Evolutionary conservation across 2,888 invertebrate species (phyloP).

Genomic region (Thymelicus acteon): DNA sequence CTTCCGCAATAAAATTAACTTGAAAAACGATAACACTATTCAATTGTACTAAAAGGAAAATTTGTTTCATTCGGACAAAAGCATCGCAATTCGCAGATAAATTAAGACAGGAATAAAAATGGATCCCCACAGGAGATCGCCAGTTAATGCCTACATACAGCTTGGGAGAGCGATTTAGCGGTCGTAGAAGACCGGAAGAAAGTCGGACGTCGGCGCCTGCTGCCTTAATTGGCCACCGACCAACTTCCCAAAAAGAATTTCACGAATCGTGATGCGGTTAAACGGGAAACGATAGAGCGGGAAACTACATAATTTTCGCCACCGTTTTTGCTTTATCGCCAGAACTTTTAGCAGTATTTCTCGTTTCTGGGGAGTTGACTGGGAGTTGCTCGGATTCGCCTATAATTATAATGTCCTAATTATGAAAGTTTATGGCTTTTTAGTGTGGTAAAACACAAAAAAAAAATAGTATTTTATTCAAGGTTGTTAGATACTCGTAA

Average conservation of each 20-base stretch:
- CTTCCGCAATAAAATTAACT: neutral
- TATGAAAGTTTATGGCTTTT: no score
- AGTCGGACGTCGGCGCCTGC: constrained; percentile 61
- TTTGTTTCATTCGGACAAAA: constrained; percentile 28
- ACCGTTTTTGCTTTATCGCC: constrained; percentile 21
- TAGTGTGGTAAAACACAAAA: no score
- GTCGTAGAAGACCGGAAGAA: constrained; percentile 58
- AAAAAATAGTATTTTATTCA: no score
- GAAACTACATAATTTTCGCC: constrained; percentile 54
- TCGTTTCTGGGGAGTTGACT: neutral
- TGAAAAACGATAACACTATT: constrained; percentile 20
- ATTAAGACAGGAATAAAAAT: constrained; percentile 38
- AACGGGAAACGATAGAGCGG: constrained; percentile 54
- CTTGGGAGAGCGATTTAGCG: constrained; percentile 58
- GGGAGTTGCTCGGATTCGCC: no score
- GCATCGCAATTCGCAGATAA: constrained; percentile 2
- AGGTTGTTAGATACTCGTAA: no score
- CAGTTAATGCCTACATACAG: constrained; percentile 50
- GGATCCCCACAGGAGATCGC: constrained; percentile 37
- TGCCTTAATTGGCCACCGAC: constrained; percentile 75
- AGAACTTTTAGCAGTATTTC: constrained; percentile 7
- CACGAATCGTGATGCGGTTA: constrained; percentile 62
- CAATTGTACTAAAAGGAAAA: constrained; percentile 33
- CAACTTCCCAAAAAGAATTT: constrained; percentile 68
- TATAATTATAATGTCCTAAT: no score